These are phyloP conservation scores for Heliocidaris erythrogramma DNA, from an alignment of 35 echinoderm and acorn worm species.

Conservation along the genomic window DNA sequence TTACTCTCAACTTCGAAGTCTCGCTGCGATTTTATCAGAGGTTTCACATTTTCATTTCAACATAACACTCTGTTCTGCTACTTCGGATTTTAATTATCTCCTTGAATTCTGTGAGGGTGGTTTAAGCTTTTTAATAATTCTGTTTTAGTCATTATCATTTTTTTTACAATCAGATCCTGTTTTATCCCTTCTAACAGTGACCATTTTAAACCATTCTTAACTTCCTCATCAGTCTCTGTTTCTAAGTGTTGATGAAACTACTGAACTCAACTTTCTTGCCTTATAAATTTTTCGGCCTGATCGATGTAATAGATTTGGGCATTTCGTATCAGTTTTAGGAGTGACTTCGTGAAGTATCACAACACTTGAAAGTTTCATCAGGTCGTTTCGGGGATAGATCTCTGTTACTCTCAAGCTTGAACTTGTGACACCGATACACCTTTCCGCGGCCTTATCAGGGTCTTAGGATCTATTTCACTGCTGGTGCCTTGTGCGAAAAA, in stretches of 20 bases:
- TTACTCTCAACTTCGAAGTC: neutral
- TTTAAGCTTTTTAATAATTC: neutral
- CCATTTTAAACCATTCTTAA: neutral
- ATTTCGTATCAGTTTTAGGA: neutral
- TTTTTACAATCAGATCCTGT: neutral
- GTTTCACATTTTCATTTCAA: neutral
- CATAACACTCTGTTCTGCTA: neutral
- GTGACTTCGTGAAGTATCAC: neutral
- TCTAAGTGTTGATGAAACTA: neutral
- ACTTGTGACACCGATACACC: neutral
- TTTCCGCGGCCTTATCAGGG: neutral
- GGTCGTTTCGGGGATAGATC: neutral
- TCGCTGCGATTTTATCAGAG: neutral
- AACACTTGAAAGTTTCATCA: neutral
- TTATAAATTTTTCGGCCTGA: neutral
- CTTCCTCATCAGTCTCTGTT: neutral
- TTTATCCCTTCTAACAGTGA: neutral
- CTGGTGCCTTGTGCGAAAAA: neutral
- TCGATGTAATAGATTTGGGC: neutral
- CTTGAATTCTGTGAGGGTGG: neutral
- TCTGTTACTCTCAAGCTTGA: neutral
- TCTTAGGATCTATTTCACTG: constrained; percentile 8
- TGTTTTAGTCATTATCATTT: neutral
- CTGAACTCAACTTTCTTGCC: neutral
- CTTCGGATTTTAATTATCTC: neutral